Conservation (phyloP, 2,888 invertebrate species). For the Dorcus parallelipipedus region DNA sequence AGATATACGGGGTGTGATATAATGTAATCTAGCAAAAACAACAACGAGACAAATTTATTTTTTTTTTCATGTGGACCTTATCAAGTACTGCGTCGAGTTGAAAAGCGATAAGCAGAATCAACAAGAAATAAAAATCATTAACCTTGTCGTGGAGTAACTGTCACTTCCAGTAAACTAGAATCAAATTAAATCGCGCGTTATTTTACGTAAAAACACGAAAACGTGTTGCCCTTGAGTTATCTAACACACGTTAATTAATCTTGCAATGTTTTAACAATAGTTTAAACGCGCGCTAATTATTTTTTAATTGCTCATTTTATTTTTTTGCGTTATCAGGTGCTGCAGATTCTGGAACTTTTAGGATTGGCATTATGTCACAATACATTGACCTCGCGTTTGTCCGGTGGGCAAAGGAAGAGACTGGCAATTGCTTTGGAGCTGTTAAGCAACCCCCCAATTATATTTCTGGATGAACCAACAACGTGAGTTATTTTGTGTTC, state of each 20-base stretch:
- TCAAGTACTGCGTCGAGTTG: no score
- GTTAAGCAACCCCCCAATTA: conserved; percentile 90
- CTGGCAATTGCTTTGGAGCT: conserved; percentile 92
- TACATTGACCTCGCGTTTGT: conserved; percentile 76
- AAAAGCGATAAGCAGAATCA: no score
- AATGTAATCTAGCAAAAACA: no score
- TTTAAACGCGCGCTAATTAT: neutral
- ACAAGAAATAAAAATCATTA: no score
- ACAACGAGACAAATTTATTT: no score
- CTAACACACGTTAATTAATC: no score
- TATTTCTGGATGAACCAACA: conserved; percentile 95
- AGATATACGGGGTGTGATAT: no score
- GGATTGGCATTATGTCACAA: conserved; percentile 78
- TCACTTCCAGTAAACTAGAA: neutral
- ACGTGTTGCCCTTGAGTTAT: no score
- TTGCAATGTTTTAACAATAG: no score
- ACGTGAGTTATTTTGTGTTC: conserved; percentile 58
- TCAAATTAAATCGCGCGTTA: neutral
- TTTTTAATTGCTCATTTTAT: neutral
- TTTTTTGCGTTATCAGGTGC: conserved; percentile 61
- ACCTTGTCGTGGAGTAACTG: no score
- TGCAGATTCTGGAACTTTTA: conserved; percentile 80
- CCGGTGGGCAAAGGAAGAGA: conserved; percentile 92
- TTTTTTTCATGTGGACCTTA: no score
- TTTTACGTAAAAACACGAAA: neutral